Conservation (phyloP, 2,888 invertebrate genomes). For the Meliscaeva auricollis region DNA sequence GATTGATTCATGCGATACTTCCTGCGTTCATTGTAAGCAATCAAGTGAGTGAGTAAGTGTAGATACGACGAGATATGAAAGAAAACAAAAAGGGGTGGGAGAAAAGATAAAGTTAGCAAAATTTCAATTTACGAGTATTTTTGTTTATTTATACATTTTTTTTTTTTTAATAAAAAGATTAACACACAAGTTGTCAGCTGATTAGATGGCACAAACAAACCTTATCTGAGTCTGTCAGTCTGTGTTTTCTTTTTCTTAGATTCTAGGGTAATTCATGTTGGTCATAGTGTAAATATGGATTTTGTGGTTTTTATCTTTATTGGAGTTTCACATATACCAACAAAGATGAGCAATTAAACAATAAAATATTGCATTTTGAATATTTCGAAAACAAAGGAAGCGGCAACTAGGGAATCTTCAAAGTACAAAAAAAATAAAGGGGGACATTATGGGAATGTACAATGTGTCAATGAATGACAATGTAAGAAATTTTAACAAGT, state of each 20-base stretch:
- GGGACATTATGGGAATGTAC: neutral
- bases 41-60: conserved; percentile 20
- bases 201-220: conserved; percentile 40
- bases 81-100: conserved; percentile 49
- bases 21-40: conserved; percentile 75
- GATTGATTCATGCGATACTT: conserved; percentile 87
- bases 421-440: neutral
- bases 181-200: conserved; percentile 49
- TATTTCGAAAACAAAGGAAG: conserved; percentile 43
- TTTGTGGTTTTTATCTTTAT: conserved; percentile 35
- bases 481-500: neutral
- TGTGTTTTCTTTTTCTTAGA: neutral
- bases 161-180: conserved; percentile 36
- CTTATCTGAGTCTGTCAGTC: conserved; percentile 34
- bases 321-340: neutral
- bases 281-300: conserved; percentile 54
- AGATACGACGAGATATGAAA: no score
- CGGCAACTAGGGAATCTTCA: conserved; percentile 1
- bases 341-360: neutral
- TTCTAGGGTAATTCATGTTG: conserved; percentile 12
- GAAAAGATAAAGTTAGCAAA: conserved; percentile 45
- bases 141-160: conserved; percentile 32
- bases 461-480: conserved; percentile 1
- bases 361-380: conserved; percentile 28
- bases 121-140: conserved; percentile 38